Evolutionary conservation across 2,113 vertebrate species (phyloP).

Genomic region (Anarhynchus alexandrinus): DNA sequence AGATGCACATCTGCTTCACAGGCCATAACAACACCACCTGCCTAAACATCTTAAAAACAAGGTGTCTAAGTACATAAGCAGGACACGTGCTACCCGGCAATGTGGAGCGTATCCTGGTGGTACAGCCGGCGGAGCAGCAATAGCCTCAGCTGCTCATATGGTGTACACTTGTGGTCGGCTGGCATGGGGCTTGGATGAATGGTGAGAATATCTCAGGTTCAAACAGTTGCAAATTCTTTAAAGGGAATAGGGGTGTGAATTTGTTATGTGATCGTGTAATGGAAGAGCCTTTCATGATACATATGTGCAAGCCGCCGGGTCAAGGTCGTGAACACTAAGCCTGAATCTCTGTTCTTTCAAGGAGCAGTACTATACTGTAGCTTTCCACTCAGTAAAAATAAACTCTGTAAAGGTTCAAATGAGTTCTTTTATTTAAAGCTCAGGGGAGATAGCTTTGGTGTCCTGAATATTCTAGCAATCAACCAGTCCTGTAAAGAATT

Average conservation of each 20-base stretch:
- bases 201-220: neutral
- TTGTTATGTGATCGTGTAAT: neutral
- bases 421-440: constrained; percentile 11
- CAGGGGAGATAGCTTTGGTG: neutral
- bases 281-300: neutral
- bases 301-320: neutral
- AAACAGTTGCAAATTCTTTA: constrained; percentile 4
- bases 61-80: neutral
- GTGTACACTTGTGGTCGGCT: neutral
- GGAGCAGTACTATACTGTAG: neutral
- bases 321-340: neutral
- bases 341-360: neutral
- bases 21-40: constrained; percentile 59
- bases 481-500: neutral
- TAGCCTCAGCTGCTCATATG: neutral
- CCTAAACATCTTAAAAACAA: constrained; percentile 25
- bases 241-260: neutral
- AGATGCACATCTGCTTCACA: constrained; percentile 60
- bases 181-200: neutral
- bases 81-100: neutral
- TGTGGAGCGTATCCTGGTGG: neutral
- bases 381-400: neutral
- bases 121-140: neutral
- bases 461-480: neutral
- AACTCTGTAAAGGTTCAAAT: neutral